Base-by-base conservation (phyloP, 1,140 invertebrate species). In the Drosophila nigromelanica region DNA sequence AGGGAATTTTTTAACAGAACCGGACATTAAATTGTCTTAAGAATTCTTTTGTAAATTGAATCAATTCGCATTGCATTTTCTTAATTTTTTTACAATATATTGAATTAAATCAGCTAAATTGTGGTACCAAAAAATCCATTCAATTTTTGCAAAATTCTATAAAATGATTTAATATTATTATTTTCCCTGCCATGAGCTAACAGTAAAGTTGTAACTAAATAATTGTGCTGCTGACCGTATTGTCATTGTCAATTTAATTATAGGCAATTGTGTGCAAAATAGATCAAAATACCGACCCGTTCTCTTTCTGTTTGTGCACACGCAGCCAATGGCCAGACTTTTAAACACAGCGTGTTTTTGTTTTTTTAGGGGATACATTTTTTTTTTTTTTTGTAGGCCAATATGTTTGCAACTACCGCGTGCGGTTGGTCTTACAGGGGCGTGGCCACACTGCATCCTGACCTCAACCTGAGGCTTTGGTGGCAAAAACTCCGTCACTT, bases 211-310 rank as follows among this genome's bases (percentile, higher is more conserved):
- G 0, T 37, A 40, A 40, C 37, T 18, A n/a, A 64, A 71, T 48
- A 56, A 51, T 30, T 48, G 18, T 48, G 14, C 10, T n/a, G 14
- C 11, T 33, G 14, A 45, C 14, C 4, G 10, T 24, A 1, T 18
- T 18, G 1, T 18, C 18, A 18, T 24, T 14, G 37, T 55, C 62
- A 68, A 67, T 73, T 73, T 73, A 78, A 73, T 76, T 74, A 74
- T 33, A 70, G 37, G 50, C 40, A 56, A 50, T 51, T 62, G 58
- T 61, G 50, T 40, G 33, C 40, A 14, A 10, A 35, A 42, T 30
- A 71, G 54, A 66, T 75, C 67, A 64, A 59, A 69, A 61, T 42
- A 27, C 24, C 24, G 24, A 27, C 24, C 24, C 24, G 4, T n/a
- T n/a, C 10, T 8, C 12, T 39, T n/a, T 35, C 35, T 27, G 10